Evolutionary conservation across 2,797 vertebrate genomes (phyloP), one percentile per base, ranked within the genome.

Genomic region (Bradypus variegatus): DNA sequence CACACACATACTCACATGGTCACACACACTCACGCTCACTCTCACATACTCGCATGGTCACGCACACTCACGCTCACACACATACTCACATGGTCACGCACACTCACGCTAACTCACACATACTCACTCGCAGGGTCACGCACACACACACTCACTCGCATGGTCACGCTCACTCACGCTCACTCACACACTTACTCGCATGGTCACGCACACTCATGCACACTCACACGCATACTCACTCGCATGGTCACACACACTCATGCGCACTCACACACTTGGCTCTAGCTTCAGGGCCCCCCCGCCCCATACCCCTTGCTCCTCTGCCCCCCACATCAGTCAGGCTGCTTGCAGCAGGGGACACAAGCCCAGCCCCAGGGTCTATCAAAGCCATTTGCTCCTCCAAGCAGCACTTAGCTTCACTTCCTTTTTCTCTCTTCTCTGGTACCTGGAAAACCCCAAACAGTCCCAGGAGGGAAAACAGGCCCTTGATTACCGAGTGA

Each of bases 381-480:
- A 0, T 2, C 0, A 1, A 3, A 77, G 48, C 65, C 45, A 0
- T 12, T 31, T 5, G 84, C 33, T 53, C 58, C 70, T 72, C n/a
- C 9, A 6, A 25, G 76, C 50, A 23, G 70, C 85, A 38, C 79
- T 91, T 82, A 62, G 55, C 73, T 36, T 45, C 36, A 29, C 83
- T 92, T 69, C 83, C 83, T 88, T 48, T 77, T 45, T 38, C 86
- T 83, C 58, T 88, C 88, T 72, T 83, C 38, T 58, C 33, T 25
- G 90, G 92, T 4, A 3, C 55, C 91, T 31, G 58, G 81, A 93
- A 93, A 91, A 84, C 85, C 83, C 91, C 82, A 36, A 73, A 77
- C 84, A 41, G 87, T 83, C 94, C 92, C 90, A 29, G 88, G 86
- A 94, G 86, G 76, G 67, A 81, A 45, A 65, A 29, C n/a, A 2